Evolutionary conservation across 2,113 vertebrate species (phyloP), one percentile per base, ranked within the genome.

Genomic region (Rana temporaria): DNA sequence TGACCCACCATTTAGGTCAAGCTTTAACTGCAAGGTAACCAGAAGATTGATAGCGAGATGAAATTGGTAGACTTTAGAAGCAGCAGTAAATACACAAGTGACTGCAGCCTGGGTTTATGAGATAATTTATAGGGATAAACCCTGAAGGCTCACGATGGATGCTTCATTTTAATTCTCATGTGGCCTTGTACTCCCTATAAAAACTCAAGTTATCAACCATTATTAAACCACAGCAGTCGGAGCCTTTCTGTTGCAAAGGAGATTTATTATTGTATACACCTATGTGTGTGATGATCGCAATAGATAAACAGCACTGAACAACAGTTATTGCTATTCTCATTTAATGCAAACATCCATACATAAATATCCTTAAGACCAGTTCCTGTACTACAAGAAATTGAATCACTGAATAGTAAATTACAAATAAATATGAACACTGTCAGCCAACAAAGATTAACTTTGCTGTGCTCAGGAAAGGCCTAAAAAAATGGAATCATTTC

Each of bases 131-230:
- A 34, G 76, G 24, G 14, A 52, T 30, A 22, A 32, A 30, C 48
- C 64, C 18, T 67, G 63, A 66, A 32, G 2, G 64, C 76, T 56
- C 22, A 67, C 66, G 48, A 78, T 38, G 48, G 16, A 78, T 56
- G 63, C 38, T 20, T 32, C 19, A 60, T 19, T 59, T 74, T 73
- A 62, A 56, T 59, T 74, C 71, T 38, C 18, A 53, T 38, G 11
- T 74, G 71, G 71, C 71, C 71, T 74, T 74, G 71, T 59, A 34
- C 30, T 15, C 71, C 55, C 38, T 74, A 59, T 74, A 74, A 60
- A 59, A 74, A 20, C 55, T 38, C 55, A 74, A 74, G 55, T 38
- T 74, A 74, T 74, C 71, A 34, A 12, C 71, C 56, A 74, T 74
- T 60, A 74, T 74, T 55, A 78, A 67, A 53, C 52, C 42, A 53